Percentiles rank a stretch among this genome's conserved stretches.
These are phyloP conservation scores for Crotophaga sulcirostris DNA, from an alignment of 2,113 vertebrate species.

Conservation along the genomic window DNA sequence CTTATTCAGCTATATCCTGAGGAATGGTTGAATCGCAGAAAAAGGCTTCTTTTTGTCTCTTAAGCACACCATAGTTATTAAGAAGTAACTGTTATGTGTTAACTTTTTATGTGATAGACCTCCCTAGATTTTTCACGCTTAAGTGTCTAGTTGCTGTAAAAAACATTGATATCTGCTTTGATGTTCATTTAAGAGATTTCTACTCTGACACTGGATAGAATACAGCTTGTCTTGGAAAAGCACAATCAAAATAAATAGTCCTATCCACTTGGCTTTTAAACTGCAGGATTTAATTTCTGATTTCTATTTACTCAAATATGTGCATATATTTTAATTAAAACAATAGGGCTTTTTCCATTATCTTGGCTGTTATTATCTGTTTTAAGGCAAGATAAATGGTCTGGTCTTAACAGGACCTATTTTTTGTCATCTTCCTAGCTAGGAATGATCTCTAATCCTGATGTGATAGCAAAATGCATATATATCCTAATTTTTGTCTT, in stretches of 20 bases:
- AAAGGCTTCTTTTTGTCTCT: not conserved
- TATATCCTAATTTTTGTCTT: not conserved
- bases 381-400: constrained; percentile 28
- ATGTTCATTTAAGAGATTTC: not conserved
- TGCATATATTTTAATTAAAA: constrained; percentile 39
- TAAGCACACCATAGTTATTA: not conserved
- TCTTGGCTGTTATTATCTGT: not conserved
- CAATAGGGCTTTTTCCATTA: not conserved
- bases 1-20: not conserved
- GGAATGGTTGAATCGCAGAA: not conserved
- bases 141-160: not conserved
- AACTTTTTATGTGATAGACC: not conserved
- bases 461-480: constrained; percentile 20
- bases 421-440: not conserved
- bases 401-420: not conserved
- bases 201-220: not conserved
- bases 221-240: constrained; percentile 15
- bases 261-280: not conserved
- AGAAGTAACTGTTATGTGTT: not conserved
- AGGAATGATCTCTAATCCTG: not conserved
- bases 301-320: constrained; percentile 18
- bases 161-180: not conserved
- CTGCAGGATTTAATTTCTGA: not conserved
- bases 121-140: not conserved
- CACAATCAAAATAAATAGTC: not conserved